These are phyloP conservation scores for Tigriopus japonicus DNA, from an alignment of 1,140 invertebrate species.

Conservation along the genomic window DNA sequence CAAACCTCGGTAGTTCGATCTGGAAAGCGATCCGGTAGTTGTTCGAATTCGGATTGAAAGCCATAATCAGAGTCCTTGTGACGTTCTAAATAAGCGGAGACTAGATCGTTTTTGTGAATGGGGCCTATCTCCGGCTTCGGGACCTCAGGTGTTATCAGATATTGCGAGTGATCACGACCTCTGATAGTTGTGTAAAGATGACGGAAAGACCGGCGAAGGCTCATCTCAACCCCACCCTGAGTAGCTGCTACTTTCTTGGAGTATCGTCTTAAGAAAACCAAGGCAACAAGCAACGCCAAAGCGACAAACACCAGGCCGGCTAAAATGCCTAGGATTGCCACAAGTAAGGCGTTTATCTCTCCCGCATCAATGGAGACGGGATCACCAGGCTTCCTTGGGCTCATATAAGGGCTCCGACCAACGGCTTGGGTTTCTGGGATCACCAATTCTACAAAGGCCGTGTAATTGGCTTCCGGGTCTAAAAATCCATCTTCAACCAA, in stretches of 20 bases:
- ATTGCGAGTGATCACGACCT: slow-evolving; percentile 15
- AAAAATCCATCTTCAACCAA: slow-evolving; percentile 40
- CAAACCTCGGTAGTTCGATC: slow-evolving; percentile 68
- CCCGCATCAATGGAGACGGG: slow-evolving; percentile 28
- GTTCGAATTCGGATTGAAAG: slow-evolving; percentile 64
- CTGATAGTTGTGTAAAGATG: slow-evolving; percentile 2
- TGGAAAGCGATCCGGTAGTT: slow-evolving; percentile 61
- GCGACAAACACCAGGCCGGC: slow-evolving; percentile 42
- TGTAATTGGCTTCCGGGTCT: slow-evolving; percentile 54
- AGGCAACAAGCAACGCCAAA: slow-evolving; percentile 38
- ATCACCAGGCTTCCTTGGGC: slow-evolving; percentile 21
- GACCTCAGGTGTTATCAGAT: slow-evolving; percentile 38
- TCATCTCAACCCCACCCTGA: slow-evolving; percentile 29
- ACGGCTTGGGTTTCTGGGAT: slow-evolving; percentile 17
- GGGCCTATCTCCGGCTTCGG: slow-evolving; percentile 61
- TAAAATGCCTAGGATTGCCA: slow-evolving; percentile 24
- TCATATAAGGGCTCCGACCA: slow-evolving; percentile 15
- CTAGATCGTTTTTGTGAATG: slow-evolving; percentile 44
- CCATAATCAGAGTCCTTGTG: slow-evolving; percentile 69
- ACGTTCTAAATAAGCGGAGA: slow-evolving; percentile 50
- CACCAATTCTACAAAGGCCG: slow-evolving; percentile 57
- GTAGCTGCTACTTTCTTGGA: slow-evolving; percentile 45
- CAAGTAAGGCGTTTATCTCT: slow-evolving; percentile 13
- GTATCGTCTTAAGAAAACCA: slow-evolving; percentile 50
- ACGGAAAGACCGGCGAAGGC: slow-evolving; percentile 11